These are phyloP conservation scores for Corynorhinus townsendii DNA, from an alignment of 2,113 vertebrate species.

Conservation along the genomic window DNA sequence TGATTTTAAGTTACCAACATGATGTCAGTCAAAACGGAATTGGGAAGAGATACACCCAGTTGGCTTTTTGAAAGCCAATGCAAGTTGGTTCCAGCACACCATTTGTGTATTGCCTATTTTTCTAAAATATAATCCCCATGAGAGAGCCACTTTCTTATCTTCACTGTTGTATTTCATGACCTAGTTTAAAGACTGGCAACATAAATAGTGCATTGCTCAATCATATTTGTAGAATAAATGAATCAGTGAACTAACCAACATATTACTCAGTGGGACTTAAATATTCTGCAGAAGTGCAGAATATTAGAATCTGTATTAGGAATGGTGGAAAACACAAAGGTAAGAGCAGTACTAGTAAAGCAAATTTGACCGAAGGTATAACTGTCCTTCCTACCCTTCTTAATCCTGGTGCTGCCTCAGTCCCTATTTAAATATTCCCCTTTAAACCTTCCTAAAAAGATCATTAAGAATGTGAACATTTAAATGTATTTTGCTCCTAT, in stretches of 20 bases:
- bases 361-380: not conserved
- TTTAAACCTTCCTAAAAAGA: not conserved
- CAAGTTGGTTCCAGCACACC: not conserved
- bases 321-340: not conserved
- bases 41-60: not conserved
- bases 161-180: not conserved
- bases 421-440: not conserved
- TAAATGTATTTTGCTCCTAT: conserved; percentile 13
- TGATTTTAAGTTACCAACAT: not conserved
- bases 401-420: not conserved
- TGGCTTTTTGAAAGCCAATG: not conserved
- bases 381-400: not conserved
- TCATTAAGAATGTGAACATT: not conserved
- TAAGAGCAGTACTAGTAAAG: not conserved
- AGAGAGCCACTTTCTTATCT: not conserved
- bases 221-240: not conserved
- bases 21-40: not conserved
- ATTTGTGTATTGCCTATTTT: not conserved
- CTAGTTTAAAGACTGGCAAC: not conserved
- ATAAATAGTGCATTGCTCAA: not conserved
- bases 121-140: not conserved
- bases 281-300: not conserved
- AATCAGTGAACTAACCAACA: not conserved
- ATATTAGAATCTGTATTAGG: not conserved
- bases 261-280: not conserved